These are phyloP conservation scores for Heliconius erato DNA, from an alignment of 2,888 invertebrate species.

Conservation along the genomic window DNA sequence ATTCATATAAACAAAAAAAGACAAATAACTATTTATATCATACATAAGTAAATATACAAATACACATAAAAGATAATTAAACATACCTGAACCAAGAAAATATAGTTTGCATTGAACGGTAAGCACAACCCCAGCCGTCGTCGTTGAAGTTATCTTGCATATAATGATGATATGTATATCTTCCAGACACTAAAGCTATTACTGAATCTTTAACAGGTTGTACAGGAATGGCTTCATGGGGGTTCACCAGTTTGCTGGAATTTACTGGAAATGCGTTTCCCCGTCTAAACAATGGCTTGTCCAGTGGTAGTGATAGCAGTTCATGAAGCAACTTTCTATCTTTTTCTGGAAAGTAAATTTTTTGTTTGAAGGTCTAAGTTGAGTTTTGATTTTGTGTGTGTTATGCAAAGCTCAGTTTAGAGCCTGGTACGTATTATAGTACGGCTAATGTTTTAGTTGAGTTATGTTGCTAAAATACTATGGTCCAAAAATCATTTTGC, in stretches of 20 bases:
- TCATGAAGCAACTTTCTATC: conserved; percentile 90
- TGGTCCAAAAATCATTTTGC: no score
- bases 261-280: conserved; percentile 88
- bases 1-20: no score
- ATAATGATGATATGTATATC: conserved; percentile 98
- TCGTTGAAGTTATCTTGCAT: conserved; percentile 98
- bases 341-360: conserved; percentile 78
- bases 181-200: conserved; percentile 89
- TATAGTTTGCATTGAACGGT: conserved; percentile 98
- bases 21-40: no score
- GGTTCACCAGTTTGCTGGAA: conserved; percentile 88
- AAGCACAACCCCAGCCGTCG: conserved; percentile 99
- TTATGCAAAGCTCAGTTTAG: no score
- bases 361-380: neutral
- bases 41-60: no score
- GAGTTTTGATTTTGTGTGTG: no score
- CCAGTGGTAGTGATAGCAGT: conserved; percentile 88
- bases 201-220: conserved; percentile 67
- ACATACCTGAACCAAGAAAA: conserved; percentile 95
- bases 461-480: no score
- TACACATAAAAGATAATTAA: conserved; percentile 40
- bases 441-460: no score
- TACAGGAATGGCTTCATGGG: conserved; percentile 88
- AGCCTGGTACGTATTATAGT: no score
- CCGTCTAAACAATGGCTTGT: conserved; percentile 91